Evolutionary conservation across 1,140 invertebrate genomes (phyloP).

Genomic region (Procambarus clarkii): DNA sequence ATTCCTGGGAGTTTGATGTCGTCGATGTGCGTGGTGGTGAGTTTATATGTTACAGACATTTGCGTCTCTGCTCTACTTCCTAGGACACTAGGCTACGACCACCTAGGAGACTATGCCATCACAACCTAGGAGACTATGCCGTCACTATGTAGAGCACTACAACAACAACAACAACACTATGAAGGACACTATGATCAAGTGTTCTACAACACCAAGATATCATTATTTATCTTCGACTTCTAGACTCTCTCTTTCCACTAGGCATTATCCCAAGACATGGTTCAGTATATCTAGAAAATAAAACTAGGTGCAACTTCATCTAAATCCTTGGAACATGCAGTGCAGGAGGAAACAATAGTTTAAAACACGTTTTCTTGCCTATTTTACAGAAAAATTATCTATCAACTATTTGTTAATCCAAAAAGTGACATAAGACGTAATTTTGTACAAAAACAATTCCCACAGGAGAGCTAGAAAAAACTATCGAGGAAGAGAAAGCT

Average conservation of each 20-base stretch:
- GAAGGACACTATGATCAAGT: no score
- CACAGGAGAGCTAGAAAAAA: neutral
- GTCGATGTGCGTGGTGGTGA: no score
- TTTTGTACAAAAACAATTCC: neutral
- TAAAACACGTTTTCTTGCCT: conserved; percentile 32
- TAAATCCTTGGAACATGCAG: conserved; percentile 28
- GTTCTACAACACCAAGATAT: no score
- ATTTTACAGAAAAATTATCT: conserved; percentile 27
- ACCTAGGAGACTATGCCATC: no score
- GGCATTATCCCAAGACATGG: neutral
- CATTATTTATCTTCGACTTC: no score
- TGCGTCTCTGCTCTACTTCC: no score
- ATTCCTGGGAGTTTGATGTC: no score
- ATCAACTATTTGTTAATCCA: conserved; percentile 22
- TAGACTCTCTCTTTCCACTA: neutral
- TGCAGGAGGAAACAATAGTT: conserved; percentile 40
- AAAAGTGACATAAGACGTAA: neutral
- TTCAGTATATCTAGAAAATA: neutral
- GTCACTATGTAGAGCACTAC: no score
- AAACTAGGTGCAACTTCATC: neutral
- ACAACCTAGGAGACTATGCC: no score
- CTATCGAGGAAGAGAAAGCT: neutral
- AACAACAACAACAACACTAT: no score
- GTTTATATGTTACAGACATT: no score
- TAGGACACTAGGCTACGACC: no score